Base-by-base conservation (phyloP, 2,797 vertebrate genomes). In the Dryobates pubescens region DNA sequence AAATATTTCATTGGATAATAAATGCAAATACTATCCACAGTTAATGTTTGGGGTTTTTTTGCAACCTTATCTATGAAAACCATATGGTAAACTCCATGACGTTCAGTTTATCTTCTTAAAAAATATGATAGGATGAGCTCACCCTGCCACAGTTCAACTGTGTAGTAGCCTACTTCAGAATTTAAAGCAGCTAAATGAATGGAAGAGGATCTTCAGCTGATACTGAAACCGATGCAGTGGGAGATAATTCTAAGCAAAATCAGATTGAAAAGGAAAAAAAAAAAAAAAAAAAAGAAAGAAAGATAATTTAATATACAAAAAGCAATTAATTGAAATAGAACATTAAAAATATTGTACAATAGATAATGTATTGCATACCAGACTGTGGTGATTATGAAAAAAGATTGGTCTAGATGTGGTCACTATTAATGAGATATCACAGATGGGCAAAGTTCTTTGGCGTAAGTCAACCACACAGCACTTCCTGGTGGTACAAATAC, bases 61-160 rank as follows among this genome's bases (percentile, higher is more conserved):
- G 84, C 64, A 80, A 57, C 63, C 86, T 96, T 95, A 95, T 96
- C 95, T 95, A 3, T 69, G 72, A 91, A 92, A 82, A 13, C 51
- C 94, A 95, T 47, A 75, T 62, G 74, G 87, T 82, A 49, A 91
- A 85, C 49, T 81, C 34, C 29, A 24, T 47, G 63, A 16, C 1
- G 2, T 76, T 68, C 43, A 17, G 47, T 78, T 95, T 95, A 95
- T 95, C 91, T 86, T 74, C 63, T 53, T 79, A 43, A 59, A 79
- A 90, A 93, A 74, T 10, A 26, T 34, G 47, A 43, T 58, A 23
- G 43, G 32, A 67, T 70, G 61, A 83, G 24, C 27, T 78, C 45
- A 49, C 18, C n/a, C 27, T 76, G 56, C 51, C 22, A 23, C 53
- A 34, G 65, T 80, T 83, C 67, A 67, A 16, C 61, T 49, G 13